These are phyloP conservation scores for Lampropteryx suffumata DNA, from an alignment of 2,888 invertebrate species.

Conservation along the genomic window DNA sequence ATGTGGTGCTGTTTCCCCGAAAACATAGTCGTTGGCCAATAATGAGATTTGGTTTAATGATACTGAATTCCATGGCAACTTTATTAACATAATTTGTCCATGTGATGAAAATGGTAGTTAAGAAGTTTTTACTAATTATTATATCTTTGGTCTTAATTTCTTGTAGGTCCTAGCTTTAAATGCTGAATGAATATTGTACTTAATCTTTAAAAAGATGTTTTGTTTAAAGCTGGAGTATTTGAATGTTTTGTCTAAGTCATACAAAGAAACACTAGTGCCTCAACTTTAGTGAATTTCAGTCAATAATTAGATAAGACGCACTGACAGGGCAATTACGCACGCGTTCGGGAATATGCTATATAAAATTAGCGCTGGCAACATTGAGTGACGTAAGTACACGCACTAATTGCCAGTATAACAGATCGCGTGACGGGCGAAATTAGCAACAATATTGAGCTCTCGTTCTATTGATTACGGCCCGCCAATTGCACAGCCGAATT, in stretches of 20 bases:
- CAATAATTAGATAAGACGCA: neutral
- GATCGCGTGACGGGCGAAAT: conserved; percentile 52
- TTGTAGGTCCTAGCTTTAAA: too few relatives aligned
- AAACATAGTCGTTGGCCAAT: conserved; percentile 14
- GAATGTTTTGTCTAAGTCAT: too few relatives aligned
- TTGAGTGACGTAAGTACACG: conserved; percentile 26
- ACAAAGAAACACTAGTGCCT: too few relatives aligned
- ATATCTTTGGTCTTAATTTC: too few relatives aligned
- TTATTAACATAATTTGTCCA: neutral
- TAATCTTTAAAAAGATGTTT: too few relatives aligned
- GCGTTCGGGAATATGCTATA: conserved; percentile 8
- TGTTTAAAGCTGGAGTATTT: too few relatives aligned
- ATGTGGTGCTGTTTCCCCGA: conserved; percentile 15
- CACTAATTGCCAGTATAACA: conserved; percentile 47
- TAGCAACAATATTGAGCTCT: conserved; percentile 52
- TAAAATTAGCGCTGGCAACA: conserved; percentile 11
- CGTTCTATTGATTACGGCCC: conserved; percentile 49
- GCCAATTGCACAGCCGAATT: conserved; percentile 48
- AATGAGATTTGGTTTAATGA: conserved; percentile 10
- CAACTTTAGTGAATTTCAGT: too few relatives aligned
- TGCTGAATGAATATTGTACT: too few relatives aligned
- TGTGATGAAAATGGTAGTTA: too few relatives aligned
- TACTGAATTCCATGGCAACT: conserved; percentile 3
- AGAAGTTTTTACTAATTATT: too few relatives aligned
- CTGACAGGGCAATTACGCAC: conserved; percentile 13